Conservation (phyloP, 2,888 invertebrate species). For the Drosophila pseudotalamancana region DNA sequence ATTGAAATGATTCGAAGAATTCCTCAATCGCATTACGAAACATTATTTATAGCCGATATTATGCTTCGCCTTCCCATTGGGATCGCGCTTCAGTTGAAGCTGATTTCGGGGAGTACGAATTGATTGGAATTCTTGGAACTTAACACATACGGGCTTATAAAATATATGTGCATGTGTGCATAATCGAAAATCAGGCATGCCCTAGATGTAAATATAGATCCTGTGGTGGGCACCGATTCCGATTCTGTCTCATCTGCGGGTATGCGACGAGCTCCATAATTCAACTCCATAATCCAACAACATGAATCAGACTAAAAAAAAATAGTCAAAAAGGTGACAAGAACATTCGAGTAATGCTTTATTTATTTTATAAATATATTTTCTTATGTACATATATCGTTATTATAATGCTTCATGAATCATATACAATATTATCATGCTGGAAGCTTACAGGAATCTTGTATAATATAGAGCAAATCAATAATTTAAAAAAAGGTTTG, state of each 20-base stretch:
- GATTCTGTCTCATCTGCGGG: slow-evolving; percentile 32
- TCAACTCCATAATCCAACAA: neutral
- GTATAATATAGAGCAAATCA: too few species aligned
- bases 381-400: too few species aligned
- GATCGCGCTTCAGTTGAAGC: neutral
- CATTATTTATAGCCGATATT: slow-evolving; percentile 4
- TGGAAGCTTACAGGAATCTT: too few species aligned
- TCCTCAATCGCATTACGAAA: slow-evolving; percentile 19
- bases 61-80: slow-evolving; percentile 5
- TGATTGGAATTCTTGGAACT: slow-evolving; percentile 13
- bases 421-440: too few species aligned
- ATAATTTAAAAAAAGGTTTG: too few species aligned
- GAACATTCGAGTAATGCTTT: neutral
- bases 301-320: neutral
- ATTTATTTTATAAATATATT: too few species aligned
- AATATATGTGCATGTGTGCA: neutral
- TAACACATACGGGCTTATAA: slow-evolving; percentile 33
- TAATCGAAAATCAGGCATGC: slow-evolving; percentile 5
- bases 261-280: neutral
- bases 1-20: slow-evolving; percentile 22
- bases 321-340: neutral
- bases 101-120: slow-evolving; percentile 15
- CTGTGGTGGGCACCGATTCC: slow-evolving; percentile 14
- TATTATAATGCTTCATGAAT: too few species aligned
- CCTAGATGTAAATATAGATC: slow-evolving; percentile 27